A percentile compares a stretch with the other conserved stretches of the same genome.
Conservation (phyloP, 1,140 invertebrate species). For the Drosophila neocordata region DNA sequence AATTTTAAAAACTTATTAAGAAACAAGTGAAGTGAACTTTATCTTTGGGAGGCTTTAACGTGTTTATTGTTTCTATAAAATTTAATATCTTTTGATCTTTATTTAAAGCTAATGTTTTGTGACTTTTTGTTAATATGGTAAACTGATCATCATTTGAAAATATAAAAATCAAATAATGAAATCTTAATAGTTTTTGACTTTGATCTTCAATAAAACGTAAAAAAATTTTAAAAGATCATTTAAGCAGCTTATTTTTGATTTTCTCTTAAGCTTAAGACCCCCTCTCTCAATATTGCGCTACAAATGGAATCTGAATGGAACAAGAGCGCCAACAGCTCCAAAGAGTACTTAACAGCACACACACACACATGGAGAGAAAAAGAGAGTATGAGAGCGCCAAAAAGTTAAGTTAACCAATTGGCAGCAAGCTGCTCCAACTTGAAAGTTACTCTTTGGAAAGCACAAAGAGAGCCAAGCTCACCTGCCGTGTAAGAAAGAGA, state of each 20-base stretch:
- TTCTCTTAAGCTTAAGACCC: slow-evolving; percentile 23
- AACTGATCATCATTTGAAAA: slow-evolving; percentile 8
- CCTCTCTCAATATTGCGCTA: slow-evolving; percentile 13
- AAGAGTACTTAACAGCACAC: neutral
- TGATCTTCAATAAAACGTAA: neutral
- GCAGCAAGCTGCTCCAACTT: neutral
- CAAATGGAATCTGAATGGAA: slow-evolving; percentile 52
- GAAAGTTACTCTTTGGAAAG: slow-evolving; percentile 10
- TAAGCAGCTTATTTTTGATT: slow-evolving; percentile 1
- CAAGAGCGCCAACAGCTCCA: slow-evolving; percentile 37
- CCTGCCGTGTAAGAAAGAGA: slow-evolving; percentile 53
- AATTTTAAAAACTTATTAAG: too few relatives aligned
- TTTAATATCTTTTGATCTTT: neutral
- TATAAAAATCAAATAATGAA: neutral
- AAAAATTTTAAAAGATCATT: neutral
- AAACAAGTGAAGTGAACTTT: too few relatives aligned
- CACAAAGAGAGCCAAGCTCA: slow-evolving; percentile 40
- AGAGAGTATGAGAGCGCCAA: too few relatives aligned
- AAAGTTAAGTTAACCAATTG: neutral
- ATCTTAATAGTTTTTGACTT: slow-evolving; percentile 6
- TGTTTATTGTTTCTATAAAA: too few relatives aligned
- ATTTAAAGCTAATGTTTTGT: neutral
- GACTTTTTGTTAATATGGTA: neutral
- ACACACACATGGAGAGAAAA: neutral
- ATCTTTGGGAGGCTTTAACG: too few relatives aligned